Evolutionary conservation across 2,113 vertebrate species (phyloP), one percentile per base, ranked within the genome.

Genomic region (Nycticebus coucang): DNA sequence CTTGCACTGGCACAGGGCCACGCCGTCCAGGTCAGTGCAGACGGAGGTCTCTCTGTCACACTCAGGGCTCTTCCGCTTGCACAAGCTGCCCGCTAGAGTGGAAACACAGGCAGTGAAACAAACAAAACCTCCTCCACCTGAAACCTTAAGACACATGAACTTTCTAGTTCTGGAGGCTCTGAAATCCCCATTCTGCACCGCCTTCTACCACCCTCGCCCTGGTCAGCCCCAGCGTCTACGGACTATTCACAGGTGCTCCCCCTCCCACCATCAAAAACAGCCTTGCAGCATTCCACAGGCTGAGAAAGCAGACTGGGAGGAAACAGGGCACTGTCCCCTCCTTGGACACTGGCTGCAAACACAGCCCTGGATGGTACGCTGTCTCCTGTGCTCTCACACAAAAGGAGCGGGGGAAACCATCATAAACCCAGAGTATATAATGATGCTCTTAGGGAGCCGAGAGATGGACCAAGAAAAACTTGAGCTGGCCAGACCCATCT

Each of bases 11-110:
- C 99, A 99, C 92, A 97, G 95, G 0, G 99, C 98, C 0, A 98
- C 95, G 6, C 99, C 99, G 0, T 98, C 98, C 2, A 95, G 97
- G 94, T 99, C 99, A 0, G 98, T 98, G 98, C 99, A 99, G 81
- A 98, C 97, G 5, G 99, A 99, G 66, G 99, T 99, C 86, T 99
- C 98, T 5, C 95, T 94, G 97, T 99, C 99, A 60, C 99, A 99
- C 90, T 98, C 98, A 0, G 98, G 98, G 72, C 98, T 98, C 97
- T 99, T 99, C 91, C 98, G 98, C 91, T 96, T 97, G 95, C 99
- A 99, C 96, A 99, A 97, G 96, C 99, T 99, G 95, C 99, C 99
- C 95, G 50, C 99, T 99, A 96, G 82, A 59, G 74, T 26, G 35
- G 59, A 84, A 81, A 95, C 87, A 96, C 72, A 95, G 89, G 97